A percentile compares a stretch with the other conserved stretches of the same genome.
Evolutionary conservation across 2,797 vertebrate genomes (phyloP).

Genomic region (Lycodopsis pacificus): DNA sequence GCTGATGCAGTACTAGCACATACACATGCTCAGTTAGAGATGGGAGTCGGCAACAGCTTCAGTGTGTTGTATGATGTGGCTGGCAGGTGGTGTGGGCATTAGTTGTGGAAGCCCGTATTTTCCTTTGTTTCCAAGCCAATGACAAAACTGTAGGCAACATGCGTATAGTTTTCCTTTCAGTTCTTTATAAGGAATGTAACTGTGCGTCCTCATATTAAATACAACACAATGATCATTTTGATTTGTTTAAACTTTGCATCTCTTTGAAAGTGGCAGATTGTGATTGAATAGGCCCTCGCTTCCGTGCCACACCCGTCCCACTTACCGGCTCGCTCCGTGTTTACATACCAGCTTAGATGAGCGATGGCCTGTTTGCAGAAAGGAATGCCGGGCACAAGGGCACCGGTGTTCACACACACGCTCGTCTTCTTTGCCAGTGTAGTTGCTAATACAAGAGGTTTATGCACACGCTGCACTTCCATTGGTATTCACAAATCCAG

Average conservation of each 20-base stretch:
- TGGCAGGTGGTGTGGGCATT: constrained; percentile 42
- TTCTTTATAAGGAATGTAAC: background rate
- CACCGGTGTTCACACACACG: constrained; percentile 42
- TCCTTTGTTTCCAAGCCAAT: background rate
- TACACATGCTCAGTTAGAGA: constrained; percentile 41
- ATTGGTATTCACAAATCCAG: constrained; percentile 42
- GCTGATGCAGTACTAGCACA: constrained; percentile 51
- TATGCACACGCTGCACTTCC: background rate
- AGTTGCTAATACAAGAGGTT: constrained; percentile 37
- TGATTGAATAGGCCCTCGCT: constrained; percentile 48
- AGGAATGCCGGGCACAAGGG: constrained; percentile 74
- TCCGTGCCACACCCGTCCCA: constrained; percentile 60
- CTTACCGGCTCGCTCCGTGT: constrained; percentile 66
- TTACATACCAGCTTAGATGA: constrained; percentile 79
- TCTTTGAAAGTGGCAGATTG: constrained; percentile 35
- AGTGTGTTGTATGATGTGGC: constrained; percentile 38
- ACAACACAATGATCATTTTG: background rate
- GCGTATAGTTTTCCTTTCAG: background rate
- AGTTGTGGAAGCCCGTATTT: constrained; percentile 28
- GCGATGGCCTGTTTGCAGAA: constrained; percentile 68
- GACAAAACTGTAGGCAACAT: constrained; percentile 22
- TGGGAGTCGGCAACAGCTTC: constrained; percentile 46
- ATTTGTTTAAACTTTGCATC: background rate
- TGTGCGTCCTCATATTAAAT: background rate
- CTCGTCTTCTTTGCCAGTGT: constrained; percentile 41